A percentile compares a stretch with the other conserved stretches of the same genome.
These are phyloP conservation scores for Himantopus leucocephalus DNA, from an alignment of 2,113 vertebrate genomes.

Conservation along the genomic window DNA sequence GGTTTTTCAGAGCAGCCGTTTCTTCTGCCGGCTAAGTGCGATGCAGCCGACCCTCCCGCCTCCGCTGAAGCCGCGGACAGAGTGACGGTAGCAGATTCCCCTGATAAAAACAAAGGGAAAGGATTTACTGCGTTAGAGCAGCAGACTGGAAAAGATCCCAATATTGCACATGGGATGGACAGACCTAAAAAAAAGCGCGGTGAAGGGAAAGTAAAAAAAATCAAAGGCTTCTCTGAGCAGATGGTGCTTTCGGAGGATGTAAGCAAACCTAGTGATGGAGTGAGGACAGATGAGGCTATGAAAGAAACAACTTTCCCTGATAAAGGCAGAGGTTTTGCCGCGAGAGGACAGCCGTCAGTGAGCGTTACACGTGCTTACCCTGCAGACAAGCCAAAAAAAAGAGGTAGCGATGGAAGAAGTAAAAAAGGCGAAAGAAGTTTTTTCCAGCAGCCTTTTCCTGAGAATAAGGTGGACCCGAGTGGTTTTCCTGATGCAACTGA, in stretches of 20 bases:
- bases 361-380: not conserved
- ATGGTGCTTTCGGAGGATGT: not conserved
- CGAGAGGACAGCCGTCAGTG: not conserved
- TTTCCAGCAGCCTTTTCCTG: not conserved
- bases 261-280: not conserved
- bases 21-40: not conserved
- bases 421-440: constrained; percentile 45
- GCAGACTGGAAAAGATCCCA: not conserved
- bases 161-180: not conserved
- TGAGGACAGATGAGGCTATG: not conserved
- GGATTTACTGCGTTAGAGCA: not conserved
- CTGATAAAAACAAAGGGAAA: not conserved
- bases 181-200: constrained; percentile 38
- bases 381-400: constrained; percentile 43
- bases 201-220: constrained; percentile 53
- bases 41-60: not conserved
- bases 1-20: not conserved
- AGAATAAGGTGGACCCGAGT: not conserved
- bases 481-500: not conserved
- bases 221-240: not conserved
- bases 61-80: not conserved
- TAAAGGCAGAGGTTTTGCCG: not conserved
- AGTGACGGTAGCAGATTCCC: not conserved
- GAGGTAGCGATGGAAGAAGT: constrained; percentile 40
- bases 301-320: not conserved